A percentile compares a stretch with the other conserved stretches of the same genome.
Conservation (phyloP, 2,113 vertebrate species). For the Oryzias curvinotus region DNA sequence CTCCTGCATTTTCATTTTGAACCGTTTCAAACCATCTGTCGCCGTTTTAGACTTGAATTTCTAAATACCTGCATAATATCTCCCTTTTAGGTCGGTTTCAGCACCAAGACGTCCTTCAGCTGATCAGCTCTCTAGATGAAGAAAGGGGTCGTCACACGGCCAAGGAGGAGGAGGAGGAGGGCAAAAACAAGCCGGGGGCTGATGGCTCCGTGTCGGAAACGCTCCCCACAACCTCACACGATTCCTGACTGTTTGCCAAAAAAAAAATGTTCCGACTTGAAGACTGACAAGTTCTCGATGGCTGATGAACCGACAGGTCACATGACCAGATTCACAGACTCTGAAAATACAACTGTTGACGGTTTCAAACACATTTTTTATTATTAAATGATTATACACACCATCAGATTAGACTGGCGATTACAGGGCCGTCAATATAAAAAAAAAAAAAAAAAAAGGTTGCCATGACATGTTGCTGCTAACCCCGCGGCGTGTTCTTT, state of each 20-base stretch:
- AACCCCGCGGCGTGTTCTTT: not conserved
- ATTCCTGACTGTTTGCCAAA: slow-evolving; percentile 27
- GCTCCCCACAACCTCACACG: slow-evolving; percentile 4
- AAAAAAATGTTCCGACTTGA: too few relatives aligned
- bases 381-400: too few relatives aligned
- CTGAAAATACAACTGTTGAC: too few relatives aligned
- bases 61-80: too few relatives aligned
- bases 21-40: too few relatives aligned
- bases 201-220: not conserved
- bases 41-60: too few relatives aligned
- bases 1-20: too few relatives aligned
- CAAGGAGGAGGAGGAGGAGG: slow-evolving; percentile 4
- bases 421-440: not conserved
- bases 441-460: not conserved
- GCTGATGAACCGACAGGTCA: too few relatives aligned
- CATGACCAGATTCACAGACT: too few relatives aligned
- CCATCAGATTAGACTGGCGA: too few relatives aligned
- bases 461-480: not conserved
- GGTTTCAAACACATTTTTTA: too few relatives aligned
- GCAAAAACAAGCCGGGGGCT: slow-evolving; percentile 6
- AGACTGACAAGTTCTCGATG: too few relatives aligned
- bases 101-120: slow-evolving; percentile 88
- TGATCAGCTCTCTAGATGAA: slow-evolving; percentile 83
- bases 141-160: slow-evolving; percentile 78
- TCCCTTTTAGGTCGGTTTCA: slow-evolving; percentile 84